Evolutionary conservation across 2,888 invertebrate species (phyloP).

Genomic region (Panzeria rudis): DNA sequence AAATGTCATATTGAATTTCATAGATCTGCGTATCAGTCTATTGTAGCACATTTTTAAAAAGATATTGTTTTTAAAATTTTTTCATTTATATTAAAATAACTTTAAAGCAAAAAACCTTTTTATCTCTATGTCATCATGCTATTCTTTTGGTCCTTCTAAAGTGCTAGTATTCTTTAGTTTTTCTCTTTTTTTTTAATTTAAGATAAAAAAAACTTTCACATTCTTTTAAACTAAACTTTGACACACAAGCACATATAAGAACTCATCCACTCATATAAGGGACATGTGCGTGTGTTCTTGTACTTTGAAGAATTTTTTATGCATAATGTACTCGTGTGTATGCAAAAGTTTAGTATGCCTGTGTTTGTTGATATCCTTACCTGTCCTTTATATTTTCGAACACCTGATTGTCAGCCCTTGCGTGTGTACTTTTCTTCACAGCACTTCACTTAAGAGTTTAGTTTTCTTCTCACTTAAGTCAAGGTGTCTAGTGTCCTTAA

Average conservation of each 20-base stretch:
- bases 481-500: slow-evolving; percentile 42
- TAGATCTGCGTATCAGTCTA: too few relatives aligned
- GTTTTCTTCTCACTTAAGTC: slow-evolving; percentile 34
- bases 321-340: background rate
- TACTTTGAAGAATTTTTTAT: background rate
- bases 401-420: slow-evolving; percentile 1
- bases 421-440: background rate
- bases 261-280: background rate
- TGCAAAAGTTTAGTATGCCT: slow-evolving; percentile 8
- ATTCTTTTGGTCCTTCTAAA: background rate
- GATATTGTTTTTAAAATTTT: too few relatives aligned
- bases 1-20: too few relatives aligned
- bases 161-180: background rate
- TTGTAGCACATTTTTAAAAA: too few relatives aligned
- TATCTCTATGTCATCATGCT: background rate
- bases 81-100: too few relatives aligned
- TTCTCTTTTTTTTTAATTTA: background rate
- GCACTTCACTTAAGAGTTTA: slow-evolving; percentile 46
- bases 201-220: slow-evolving; percentile 15
- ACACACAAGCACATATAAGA: background rate
- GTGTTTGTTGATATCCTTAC: background rate
- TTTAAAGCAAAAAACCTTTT: background rate
- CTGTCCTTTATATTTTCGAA: background rate
- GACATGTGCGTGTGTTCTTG: background rate
- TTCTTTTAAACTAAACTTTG: background rate